Conservation (phyloP, 2,888 invertebrate species). For the Cosmia pyralina region DNA sequence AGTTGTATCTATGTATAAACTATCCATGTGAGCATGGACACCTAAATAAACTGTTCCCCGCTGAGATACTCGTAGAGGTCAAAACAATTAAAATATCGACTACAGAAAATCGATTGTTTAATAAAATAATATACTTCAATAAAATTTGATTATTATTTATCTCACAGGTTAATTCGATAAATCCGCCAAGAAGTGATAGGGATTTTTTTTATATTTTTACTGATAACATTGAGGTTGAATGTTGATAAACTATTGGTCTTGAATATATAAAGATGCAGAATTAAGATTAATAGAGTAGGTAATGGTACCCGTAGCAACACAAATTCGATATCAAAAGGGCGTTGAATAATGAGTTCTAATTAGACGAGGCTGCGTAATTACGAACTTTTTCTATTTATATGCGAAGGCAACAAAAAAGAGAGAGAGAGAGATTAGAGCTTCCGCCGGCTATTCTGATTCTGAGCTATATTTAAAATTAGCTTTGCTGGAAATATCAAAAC, state of each 20-base stretch:
- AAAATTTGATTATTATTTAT: not conserved
- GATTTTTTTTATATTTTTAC: not conserved
- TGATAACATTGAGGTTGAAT: conserved; percentile 49
- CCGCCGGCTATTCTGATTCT: not conserved
- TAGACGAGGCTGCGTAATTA: not conserved
- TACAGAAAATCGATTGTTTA: not conserved
- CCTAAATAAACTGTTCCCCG: not conserved
- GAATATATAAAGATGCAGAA: conserved; percentile 33
- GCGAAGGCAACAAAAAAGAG: no score
- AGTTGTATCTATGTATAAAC: not conserved
- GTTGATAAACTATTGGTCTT: conserved; percentile 63
- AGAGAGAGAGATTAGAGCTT: no score
- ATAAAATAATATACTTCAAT: not conserved
- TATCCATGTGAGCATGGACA: not conserved
- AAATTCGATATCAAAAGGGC: conserved; percentile 13
- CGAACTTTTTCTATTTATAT: conserved; percentile 16
- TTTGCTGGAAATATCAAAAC: conserved; percentile 1
- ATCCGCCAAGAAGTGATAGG: conserved; percentile 35
- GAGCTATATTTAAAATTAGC: conserved; percentile 3
- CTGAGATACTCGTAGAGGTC: not conserved
- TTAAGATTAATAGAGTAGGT: conserved; percentile 27
- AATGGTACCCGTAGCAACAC: conserved; percentile 19
- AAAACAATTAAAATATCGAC: not conserved
- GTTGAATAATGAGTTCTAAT: not conserved
- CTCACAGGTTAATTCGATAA: conserved; percentile 35